Conservation (phyloP, 2,113 vertebrate species). For the Cebus imitator region DNA sequence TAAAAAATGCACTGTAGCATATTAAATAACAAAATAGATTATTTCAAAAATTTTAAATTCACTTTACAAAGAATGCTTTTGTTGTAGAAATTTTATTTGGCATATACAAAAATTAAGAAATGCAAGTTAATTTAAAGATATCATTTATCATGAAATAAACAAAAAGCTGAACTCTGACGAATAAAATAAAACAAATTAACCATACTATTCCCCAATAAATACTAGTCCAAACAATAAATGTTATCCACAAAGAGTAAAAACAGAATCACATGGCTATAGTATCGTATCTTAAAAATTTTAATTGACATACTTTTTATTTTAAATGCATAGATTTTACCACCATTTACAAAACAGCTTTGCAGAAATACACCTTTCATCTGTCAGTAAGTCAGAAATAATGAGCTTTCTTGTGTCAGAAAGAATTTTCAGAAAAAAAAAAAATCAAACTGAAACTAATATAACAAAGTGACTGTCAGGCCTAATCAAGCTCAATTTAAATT, state of each 20-base stretch:
- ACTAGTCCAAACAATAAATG: slow-evolving; percentile 5
- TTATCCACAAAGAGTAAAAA: not conserved
- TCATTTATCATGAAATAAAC: slow-evolving; percentile 40
- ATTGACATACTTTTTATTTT: not conserved
- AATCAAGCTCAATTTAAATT: not conserved
- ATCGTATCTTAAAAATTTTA: not conserved
- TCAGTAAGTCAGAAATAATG: slow-evolving; percentile 32
- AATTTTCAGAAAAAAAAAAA: slow-evolving; percentile 36
- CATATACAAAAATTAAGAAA: not conserved
- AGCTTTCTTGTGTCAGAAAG: slow-evolving; percentile 26
- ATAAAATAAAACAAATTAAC: slow-evolving; percentile 22
- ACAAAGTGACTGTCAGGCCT: not conserved
- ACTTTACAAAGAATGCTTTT: not conserved
- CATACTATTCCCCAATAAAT: not conserved
- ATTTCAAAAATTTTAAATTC: not conserved
- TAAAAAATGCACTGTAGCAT: not conserved
- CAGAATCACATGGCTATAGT: not conserved
- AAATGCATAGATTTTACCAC: not conserved
- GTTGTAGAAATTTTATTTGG: slow-evolving; percentile 1
- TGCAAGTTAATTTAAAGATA: not conserved
- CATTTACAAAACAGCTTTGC: slow-evolving; percentile 18
- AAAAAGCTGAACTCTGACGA: not conserved
- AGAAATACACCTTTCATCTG: slow-evolving; percentile 17
- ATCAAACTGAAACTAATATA: slow-evolving; percentile 28
- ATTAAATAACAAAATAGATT: not conserved